Percentiles rank a stretch among this genome's conserved stretches.
These are phyloP conservation scores for Heterodera filipjevi DNA, from an alignment of 2,888 invertebrate species.

Conservation along the genomic window DNA sequence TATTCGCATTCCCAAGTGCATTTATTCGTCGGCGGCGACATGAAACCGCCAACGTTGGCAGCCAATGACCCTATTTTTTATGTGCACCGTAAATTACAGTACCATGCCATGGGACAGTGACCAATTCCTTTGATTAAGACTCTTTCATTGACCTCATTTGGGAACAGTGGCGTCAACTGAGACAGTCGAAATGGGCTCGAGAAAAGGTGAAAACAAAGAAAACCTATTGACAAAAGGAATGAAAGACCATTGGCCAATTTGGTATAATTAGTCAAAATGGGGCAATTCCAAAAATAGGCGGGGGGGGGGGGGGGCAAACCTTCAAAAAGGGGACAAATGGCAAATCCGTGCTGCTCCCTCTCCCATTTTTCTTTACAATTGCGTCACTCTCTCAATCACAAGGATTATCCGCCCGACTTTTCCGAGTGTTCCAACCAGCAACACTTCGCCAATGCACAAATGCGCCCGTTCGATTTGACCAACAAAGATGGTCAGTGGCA, in stretches of 20 bases:
- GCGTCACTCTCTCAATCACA: slow-evolving; percentile 1
- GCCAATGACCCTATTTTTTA: slow-evolving; percentile 38
- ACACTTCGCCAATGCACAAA: slow-evolving; percentile 61
- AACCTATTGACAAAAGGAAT: neutral
- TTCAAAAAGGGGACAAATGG: too few species aligned
- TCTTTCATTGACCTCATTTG: slow-evolving; percentile 62
- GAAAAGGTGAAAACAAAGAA: slow-evolving; percentile 44
- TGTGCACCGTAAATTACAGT: slow-evolving; percentile 25
- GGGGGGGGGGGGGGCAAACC: too few species aligned
- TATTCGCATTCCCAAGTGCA: slow-evolving; percentile 62
- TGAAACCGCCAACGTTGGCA: slow-evolving; percentile 47
- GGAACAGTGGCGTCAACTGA: slow-evolving; percentile 60
- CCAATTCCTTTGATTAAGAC: slow-evolving; percentile 53
- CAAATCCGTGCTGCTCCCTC: too few species aligned
- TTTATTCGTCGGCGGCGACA: slow-evolving; percentile 63
- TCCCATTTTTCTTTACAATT: too few species aligned
- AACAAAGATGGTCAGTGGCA: slow-evolving; percentile 53
- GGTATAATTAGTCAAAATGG: slow-evolving; percentile 7
- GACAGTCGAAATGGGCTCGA: slow-evolving; percentile 55
- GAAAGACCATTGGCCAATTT: neutral
- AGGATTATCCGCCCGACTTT: slow-evolving; percentile 61
- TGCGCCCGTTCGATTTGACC: slow-evolving; percentile 62
- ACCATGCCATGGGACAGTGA: slow-evolving; percentile 48
- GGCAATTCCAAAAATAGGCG: too few species aligned
- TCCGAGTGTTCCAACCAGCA: slow-evolving; percentile 60